Conservation (phyloP, 2,797 vertebrate genomes). For the Fringilla coelebs region DNA sequence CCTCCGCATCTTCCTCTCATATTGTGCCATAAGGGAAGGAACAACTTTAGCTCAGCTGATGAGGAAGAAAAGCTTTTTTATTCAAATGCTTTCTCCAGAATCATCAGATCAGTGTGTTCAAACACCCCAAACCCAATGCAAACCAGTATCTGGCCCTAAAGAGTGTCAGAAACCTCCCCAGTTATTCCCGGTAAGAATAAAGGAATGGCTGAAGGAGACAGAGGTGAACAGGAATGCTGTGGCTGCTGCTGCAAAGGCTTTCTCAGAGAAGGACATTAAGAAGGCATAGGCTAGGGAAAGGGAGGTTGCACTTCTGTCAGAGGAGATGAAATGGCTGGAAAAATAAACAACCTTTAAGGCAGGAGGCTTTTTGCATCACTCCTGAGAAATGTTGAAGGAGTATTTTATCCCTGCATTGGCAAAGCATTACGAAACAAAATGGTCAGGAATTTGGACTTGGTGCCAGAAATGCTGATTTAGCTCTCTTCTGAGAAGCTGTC, state of each 20-base stretch:
- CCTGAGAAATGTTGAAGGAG: not conserved
- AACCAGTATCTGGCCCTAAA: not conserved
- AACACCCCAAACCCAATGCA: not conserved
- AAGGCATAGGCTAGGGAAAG: not conserved
- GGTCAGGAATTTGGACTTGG: not conserved
- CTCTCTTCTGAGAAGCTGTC: not conserved
- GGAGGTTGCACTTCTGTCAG: not conserved
- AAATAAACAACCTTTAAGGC: not conserved
- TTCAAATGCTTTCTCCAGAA: not conserved
- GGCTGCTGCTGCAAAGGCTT: not conserved
- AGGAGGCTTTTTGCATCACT: not conserved
- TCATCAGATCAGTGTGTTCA: not conserved
- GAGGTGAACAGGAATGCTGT: not conserved
- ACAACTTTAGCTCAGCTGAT: not conserved
- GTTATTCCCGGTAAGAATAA: not conserved
- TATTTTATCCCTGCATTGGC: not conserved
- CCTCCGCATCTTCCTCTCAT: not conserved
- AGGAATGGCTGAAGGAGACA: not conserved
- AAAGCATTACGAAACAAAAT: not conserved
- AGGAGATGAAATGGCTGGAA: not conserved
- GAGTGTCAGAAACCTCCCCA: not conserved
- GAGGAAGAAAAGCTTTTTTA: not conserved
- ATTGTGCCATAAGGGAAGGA: slow-evolving; percentile 6
- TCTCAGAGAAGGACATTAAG: not conserved
- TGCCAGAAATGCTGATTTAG: not conserved